Conservation (phyloP, 2,113 vertebrate species). For the Australoheros scitulus region DNA sequence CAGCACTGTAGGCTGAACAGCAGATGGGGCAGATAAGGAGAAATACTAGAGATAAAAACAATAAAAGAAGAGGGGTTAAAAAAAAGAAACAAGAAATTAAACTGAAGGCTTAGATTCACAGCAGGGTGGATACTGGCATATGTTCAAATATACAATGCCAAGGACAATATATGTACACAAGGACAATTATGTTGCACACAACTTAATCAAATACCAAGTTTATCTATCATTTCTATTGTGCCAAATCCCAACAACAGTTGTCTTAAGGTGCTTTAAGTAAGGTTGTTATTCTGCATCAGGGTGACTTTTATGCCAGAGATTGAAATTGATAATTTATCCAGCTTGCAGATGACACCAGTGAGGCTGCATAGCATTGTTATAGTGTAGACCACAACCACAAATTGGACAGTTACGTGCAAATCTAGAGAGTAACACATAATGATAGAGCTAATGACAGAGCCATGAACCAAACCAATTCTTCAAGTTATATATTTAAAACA, state of each 20-base stretch:
- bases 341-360: background rate
- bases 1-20: slow-evolving; percentile 27
- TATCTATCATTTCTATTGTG: background rate
- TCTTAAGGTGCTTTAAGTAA: background rate
- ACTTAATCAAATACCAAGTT: background rate
- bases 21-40: slow-evolving; percentile 26
- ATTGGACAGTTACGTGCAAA: background rate
- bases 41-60: background rate
- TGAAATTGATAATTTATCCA: background rate
- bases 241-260: no score
- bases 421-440: background rate
- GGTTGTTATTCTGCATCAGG: background rate
- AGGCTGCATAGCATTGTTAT: background rate
- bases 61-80: background rate
- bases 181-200: background rate
- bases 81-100: background rate
- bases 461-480: background rate
- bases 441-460: background rate
- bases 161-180: no score
- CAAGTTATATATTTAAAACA: background rate
- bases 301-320: background rate
- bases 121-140: background rate
- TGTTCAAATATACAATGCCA: background rate
- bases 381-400: background rate
- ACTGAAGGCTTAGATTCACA: background rate